phyloP scores from a whole-genome alignment of 2,113 vertebrate genomes.

The Crotalus viridis region DNA sequence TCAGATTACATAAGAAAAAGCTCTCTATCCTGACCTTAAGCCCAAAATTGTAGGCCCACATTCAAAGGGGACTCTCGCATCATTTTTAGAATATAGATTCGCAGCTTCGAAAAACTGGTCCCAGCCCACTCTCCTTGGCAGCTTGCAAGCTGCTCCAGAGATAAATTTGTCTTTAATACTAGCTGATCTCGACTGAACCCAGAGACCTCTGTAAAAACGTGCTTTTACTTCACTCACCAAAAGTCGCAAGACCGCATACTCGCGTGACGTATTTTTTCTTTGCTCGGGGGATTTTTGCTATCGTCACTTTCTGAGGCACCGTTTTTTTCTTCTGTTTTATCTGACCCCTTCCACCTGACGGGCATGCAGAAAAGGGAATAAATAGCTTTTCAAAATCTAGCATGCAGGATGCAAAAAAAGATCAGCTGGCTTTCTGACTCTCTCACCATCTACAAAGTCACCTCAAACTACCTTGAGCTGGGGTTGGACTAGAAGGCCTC shows the following conservation, averaged over 20 bases:
- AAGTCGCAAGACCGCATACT: constrained; percentile 93
- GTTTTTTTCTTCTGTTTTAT: constrained; percentile 99
- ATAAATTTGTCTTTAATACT: background rate
- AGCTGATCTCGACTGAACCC: background rate
- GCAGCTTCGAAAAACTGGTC: background rate
- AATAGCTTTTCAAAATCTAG: background rate
- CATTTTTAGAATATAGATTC: background rate
- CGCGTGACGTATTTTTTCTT: constrained; percentile 99
- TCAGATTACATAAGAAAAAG: background rate
- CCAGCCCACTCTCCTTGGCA: background rate
- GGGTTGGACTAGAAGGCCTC: background rate
- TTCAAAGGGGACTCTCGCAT: background rate
- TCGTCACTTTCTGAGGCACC: constrained; percentile 93
- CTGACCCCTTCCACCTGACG: constrained; percentile 91
- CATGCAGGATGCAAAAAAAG: background rate
- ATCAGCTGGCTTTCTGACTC: background rate
- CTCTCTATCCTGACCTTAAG: background rate
- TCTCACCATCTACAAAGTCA: background rate
- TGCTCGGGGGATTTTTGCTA: constrained; percentile 98
- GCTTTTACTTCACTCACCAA: constrained; percentile 77
- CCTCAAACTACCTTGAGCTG: background rate
- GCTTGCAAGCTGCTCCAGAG: background rate
- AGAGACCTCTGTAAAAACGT: background rate
- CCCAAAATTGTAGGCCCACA: background rate
- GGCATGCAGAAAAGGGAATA: background rate